phyloP scores from a whole-genome alignment of 2,113 vertebrate genomes.

The Thunnus maccoyii region DNA sequence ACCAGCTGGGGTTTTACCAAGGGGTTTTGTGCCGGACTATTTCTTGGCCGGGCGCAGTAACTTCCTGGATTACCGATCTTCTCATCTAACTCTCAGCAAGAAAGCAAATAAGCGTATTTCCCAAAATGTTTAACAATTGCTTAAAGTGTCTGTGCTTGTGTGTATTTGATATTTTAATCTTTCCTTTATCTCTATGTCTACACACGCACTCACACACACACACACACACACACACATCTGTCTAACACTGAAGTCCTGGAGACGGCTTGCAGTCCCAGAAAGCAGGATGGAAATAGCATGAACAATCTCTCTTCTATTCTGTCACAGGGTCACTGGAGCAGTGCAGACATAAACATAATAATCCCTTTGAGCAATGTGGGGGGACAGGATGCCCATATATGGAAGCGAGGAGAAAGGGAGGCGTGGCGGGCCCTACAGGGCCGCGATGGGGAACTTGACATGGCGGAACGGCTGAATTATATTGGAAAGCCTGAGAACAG shows the following conservation, averaged over 20 bases:
- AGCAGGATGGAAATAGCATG: slow-evolving; percentile 43
- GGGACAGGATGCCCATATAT: slow-evolving; percentile 77
- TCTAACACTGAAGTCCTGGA: slow-evolving; percentile 22
- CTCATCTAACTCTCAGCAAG: background rate
- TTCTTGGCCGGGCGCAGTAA: background rate
- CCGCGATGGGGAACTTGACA: slow-evolving; percentile 69
- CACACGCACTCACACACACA: slow-evolving; percentile 33
- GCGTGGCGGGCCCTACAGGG: slow-evolving; percentile 68
- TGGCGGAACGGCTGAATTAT: slow-evolving; percentile 76
- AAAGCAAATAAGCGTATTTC: background rate
- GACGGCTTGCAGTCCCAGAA: slow-evolving; percentile 39
- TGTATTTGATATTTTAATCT: slow-evolving; percentile 25
- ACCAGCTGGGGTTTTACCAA: too few species aligned
- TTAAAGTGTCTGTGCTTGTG: background rate
- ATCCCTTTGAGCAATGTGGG: slow-evolving; percentile 70
- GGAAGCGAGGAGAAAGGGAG: slow-evolving; percentile 80
- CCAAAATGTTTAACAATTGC: background rate
- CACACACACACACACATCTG: slow-evolving; percentile 29
- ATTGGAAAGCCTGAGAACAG: slow-evolving; percentile 76
- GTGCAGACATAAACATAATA: slow-evolving; percentile 77
- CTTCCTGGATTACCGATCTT: background rate
- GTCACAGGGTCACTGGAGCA: slow-evolving; percentile 70
- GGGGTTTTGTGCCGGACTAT: background rate
- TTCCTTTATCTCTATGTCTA: background rate
- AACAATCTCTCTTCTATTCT: slow-evolving; percentile 66